A percentile compares a stretch with the other conserved stretches of the same genome.
Conservation (phyloP, 2,888 invertebrate species). For the Tipula vernalis region DNA sequence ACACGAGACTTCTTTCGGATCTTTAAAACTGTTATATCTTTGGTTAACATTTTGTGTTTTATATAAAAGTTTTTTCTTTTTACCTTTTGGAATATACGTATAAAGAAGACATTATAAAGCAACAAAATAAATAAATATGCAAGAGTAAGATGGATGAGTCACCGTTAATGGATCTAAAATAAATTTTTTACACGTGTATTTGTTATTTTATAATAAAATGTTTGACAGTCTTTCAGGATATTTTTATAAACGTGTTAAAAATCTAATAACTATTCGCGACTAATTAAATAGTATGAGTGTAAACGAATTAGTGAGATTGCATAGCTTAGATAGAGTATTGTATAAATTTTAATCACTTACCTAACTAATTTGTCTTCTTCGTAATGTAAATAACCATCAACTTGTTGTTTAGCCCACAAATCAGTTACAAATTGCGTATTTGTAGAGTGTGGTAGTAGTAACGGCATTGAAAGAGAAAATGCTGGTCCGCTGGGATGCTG, state of each 20-base stretch:
- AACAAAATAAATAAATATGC: background rate
- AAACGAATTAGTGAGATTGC: background rate
- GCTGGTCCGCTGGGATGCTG: background rate
- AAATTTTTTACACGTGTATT: no score
- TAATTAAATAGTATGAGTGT: background rate
- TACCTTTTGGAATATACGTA: background rate
- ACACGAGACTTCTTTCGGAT: background rate
- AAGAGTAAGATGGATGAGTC: background rate
- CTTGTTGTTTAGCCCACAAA: conserved; percentile 4
- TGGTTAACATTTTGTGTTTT: background rate
- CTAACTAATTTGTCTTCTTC: background rate
- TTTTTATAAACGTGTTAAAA: background rate
- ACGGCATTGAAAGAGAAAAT: background rate
- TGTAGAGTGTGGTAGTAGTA: background rate
- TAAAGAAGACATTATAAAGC: background rate
- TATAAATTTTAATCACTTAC: background rate
- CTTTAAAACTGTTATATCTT: background rate
- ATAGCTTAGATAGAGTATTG: background rate
- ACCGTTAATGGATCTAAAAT: background rate
- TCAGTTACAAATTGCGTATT: background rate
- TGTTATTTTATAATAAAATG: background rate
- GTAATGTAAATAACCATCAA: background rate
- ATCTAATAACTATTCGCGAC: background rate
- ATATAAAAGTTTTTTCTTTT: background rate
- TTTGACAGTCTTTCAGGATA: background rate